These are phyloP conservation scores for Heliconius hermathena DNA, from an alignment of 1,140 invertebrate genomes.

Conservation along the genomic window DNA sequence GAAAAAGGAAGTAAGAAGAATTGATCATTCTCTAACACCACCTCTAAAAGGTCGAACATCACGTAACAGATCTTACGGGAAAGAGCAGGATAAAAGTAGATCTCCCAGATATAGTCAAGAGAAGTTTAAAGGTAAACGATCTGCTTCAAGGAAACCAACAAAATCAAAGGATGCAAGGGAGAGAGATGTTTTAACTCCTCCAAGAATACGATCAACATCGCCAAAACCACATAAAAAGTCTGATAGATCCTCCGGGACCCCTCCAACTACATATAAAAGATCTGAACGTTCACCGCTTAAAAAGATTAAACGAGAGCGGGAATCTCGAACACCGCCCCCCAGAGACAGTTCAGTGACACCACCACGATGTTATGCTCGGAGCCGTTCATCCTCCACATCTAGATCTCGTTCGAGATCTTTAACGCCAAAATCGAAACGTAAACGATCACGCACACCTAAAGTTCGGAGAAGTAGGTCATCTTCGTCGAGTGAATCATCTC, in stretches of 20 bases:
- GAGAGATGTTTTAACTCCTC: constrained; percentile 52
- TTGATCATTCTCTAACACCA: constrained; percentile 56
- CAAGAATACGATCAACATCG: constrained; percentile 44
- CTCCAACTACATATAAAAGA: constrained; percentile 52
- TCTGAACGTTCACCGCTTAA: constrained; percentile 49
- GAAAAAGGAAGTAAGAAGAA: constrained; percentile 46
- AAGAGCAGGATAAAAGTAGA: constrained; percentile 45
- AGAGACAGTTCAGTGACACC: constrained; percentile 68
- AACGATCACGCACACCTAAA: constrained; percentile 46
- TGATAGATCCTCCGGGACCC: constrained; percentile 57
- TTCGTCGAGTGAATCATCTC: constrained; percentile 46
- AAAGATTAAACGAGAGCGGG: constrained; percentile 55
- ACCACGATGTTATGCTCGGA: constrained; percentile 67
- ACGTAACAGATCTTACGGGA: constrained; percentile 49
- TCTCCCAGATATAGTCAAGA: constrained; percentile 41
- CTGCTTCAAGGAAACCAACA: constrained; percentile 50
- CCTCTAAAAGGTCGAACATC: constrained; percentile 55
- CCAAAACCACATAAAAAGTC: constrained; percentile 51
- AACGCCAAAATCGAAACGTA: constrained; percentile 53
- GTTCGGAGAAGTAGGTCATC: constrained; percentile 48
- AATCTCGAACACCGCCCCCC: constrained; percentile 43
- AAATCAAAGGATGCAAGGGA: constrained; percentile 47
- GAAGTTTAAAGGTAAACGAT: constrained; percentile 47
- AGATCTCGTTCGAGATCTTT: constrained; percentile 58
- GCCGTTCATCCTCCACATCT: constrained; percentile 55